Percentiles rank a stretch among this genome's conserved stretches.
These are phyloP conservation scores for Podarcis cretensis DNA, from an alignment of 2,113 vertebrate species.

Conservation along the genomic window DNA sequence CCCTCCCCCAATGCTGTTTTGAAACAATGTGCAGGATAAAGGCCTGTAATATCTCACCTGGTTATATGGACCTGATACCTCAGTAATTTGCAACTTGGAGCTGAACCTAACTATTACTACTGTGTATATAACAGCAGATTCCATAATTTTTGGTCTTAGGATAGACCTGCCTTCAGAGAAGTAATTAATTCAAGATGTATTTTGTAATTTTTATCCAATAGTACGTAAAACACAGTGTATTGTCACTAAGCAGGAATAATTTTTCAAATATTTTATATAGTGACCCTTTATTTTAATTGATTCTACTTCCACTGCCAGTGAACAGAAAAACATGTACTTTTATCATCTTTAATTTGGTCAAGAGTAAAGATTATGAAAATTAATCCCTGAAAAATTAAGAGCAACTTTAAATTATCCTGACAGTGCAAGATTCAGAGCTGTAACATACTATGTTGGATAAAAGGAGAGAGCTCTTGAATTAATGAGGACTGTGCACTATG, in stretches of 20 bases:
- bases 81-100: background rate
- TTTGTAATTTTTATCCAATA: background rate
- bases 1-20: background rate
- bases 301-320: background rate
- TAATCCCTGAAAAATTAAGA: background rate
- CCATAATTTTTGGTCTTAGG: background rate
- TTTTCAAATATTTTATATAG: background rate
- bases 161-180: background rate
- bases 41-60: background rate
- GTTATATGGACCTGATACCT: background rate
- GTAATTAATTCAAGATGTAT: background rate
- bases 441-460: background rate
- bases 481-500: background rate
- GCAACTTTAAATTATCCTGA: constrained; percentile 2
- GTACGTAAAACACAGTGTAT: background rate
- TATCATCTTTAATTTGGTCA: background rate
- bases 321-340: background rate
- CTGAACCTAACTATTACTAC: background rate
- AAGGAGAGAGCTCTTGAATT: constrained; percentile 3
- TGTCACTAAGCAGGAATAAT: background rate
- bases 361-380: background rate
- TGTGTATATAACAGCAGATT: background rate
- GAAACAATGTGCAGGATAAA: background rate
- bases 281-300: background rate
- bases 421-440: background rate